These are phyloP conservation scores for Teleogryllus occipitalis DNA, from an alignment of 1,140 invertebrate genomes.

Conservation along the genomic window DNA sequence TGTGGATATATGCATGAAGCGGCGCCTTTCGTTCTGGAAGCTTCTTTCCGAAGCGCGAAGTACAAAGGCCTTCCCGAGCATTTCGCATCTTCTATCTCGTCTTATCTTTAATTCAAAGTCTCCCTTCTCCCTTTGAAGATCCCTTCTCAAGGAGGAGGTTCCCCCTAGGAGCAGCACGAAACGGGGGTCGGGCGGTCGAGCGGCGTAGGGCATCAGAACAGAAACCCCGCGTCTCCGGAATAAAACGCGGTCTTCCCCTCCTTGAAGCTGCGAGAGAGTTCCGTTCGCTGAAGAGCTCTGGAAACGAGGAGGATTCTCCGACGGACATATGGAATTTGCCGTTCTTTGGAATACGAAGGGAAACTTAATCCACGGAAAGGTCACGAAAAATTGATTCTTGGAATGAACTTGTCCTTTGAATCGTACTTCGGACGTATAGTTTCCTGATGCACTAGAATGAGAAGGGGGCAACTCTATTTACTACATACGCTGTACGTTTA, in stretches of 20 bases:
- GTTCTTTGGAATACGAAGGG: no score
- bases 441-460: no score
- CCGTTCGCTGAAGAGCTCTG: neutral
- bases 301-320: neutral
- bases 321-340: neutral
- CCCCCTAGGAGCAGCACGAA: neutral
- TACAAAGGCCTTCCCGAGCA: neutral
- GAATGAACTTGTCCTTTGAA: no score
- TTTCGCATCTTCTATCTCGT: neutral
- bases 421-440: no score
- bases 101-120: constrained; percentile 5
- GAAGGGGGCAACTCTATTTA: no score
- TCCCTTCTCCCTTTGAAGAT: neutral
- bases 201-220: neutral
- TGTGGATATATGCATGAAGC: neutral
- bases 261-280: no score
- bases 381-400: no score
- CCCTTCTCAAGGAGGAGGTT: neutral
- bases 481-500: no score
- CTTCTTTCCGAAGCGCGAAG: neutral
- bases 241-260: neutral
- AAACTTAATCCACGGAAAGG: no score
- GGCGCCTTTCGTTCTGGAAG: neutral
- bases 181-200: neutral
- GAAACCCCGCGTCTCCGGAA: neutral